Evolutionary conservation across 2,113 vertebrate species (phyloP), one percentile per base, ranked within the genome.

Genomic region (Vulpes vulpes): DNA sequence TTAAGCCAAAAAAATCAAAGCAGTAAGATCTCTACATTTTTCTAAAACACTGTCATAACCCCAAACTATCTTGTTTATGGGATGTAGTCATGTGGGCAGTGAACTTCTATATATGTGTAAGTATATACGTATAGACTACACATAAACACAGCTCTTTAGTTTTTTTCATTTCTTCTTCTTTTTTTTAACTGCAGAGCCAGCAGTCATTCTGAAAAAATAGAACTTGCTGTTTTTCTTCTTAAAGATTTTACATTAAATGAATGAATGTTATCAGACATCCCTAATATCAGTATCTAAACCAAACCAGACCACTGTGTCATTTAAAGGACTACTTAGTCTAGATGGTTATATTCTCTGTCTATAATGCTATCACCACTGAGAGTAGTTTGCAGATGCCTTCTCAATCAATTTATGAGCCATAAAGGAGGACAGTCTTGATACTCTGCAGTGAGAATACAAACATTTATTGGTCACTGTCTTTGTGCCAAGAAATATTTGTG

Each of bases 11-110:
- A 94, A 67, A 78, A 17, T 51, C 94, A 73, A 90, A 96, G 57
- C 87, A 96, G 59, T 90, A 96, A 88, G 62, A 69, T 59, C 43
- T 96, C 86, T 69, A 87, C 97, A 84, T 97, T 97, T 74, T 96
- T 96, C 80, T 90, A 87, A 94, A 96, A 95, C 60, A 95, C 27
- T 74, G 23, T 94, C 62, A 71, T 83, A 95, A 89, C 19, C 79
- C 43, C 32, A 83, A 94, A 95, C 30, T 80, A 83, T 71, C 51
- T 91, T 97, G 73, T 89, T 88, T 71, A 95, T 22, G 79, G 74
- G 51, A 59, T 51, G 25, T 3, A 92, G 49, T 71, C 62, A 90
- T 53, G 38, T 53, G 86, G 53, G 53, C 30, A 59, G 43, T 91
- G 69, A 87, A 88, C 49, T 19, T 92, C 51, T 82, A 55, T 49